Percentiles rank a stretch among this genome's conserved stretches.
Evolutionary conservation across 2,888 invertebrate genomes (phyloP).

Genomic region (Podotricha telesiphe): DNA sequence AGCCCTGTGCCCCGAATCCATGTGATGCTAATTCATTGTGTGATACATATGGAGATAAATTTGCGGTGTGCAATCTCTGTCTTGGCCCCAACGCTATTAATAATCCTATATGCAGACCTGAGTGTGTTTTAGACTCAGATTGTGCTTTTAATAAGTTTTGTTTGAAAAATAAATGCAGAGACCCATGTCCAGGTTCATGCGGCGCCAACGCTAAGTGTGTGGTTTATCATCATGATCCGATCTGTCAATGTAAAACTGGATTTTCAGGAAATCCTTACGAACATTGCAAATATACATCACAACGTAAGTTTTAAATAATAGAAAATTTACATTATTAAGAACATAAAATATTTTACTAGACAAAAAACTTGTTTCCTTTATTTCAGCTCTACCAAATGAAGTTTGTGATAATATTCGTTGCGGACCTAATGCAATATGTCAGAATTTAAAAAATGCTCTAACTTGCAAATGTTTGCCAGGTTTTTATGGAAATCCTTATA

Average conservation of each 20-base stretch:
- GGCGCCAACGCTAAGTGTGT: conserved; percentile 88
- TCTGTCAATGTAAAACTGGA: conserved; percentile 87
- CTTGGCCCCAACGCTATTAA: conserved; percentile 86
- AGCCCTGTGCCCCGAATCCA: conserved; percentile 90
- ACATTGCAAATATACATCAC: conserved; percentile 85
- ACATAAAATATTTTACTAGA: no score
- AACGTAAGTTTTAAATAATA: conserved; percentile 69
- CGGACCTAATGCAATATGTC: conserved; percentile 89
- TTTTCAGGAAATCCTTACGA: conserved; percentile 91
- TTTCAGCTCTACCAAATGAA: conserved; percentile 74
- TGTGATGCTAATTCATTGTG: conserved; percentile 88
- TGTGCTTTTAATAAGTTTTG: conserved; percentile 91
- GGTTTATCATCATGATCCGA: conserved; percentile 88
- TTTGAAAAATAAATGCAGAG: conserved; percentile 87
- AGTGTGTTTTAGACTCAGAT: conserved; percentile 91
- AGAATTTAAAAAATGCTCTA: conserved; percentile 85
- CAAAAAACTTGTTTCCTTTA: conserved; percentile 37
- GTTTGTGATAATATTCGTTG: conserved; percentile 89
- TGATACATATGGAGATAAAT: conserved; percentile 87
- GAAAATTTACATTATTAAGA: background rate
- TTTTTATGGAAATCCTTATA: conserved; percentile 91
- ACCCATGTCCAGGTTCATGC: conserved; percentile 92
- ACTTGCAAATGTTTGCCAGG: conserved; percentile 89
- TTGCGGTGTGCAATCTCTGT: conserved; percentile 92
- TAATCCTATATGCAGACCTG: conserved; percentile 90